A percentile compares a stretch with the other conserved stretches of the same genome.
Evolutionary conservation across 1,140 invertebrate species (phyloP).

Genomic region (Bilobella aurantiaca): DNA sequence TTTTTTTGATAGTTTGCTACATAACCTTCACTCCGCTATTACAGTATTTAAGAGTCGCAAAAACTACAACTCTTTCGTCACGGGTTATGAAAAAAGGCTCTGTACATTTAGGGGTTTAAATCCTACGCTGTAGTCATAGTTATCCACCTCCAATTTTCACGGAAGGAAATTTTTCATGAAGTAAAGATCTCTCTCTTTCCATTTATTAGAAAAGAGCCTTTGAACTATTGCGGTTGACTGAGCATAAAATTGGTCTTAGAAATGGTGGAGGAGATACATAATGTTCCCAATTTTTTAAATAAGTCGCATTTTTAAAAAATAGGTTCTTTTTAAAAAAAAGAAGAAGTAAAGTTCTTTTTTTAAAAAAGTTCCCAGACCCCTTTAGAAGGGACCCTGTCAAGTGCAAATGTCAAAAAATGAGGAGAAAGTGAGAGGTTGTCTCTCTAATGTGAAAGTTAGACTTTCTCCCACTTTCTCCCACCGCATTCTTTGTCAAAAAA

Average conservation of each 20-base stretch:
- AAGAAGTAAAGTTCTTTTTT: background rate
- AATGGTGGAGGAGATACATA: background rate
- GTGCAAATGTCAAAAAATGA: background rate
- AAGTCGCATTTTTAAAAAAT: no score
- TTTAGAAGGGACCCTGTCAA: background rate
- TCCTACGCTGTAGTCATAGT: background rate
- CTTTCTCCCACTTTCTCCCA: conserved; percentile 7
- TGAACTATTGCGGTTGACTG: background rate
- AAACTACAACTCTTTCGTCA: background rate
- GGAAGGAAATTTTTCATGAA: background rate
- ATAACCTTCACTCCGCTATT: background rate
- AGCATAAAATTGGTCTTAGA: background rate
- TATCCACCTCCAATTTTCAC: background rate
- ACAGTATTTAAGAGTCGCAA: background rate
- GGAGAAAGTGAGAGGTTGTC: background rate
- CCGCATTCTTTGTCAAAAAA: no score
- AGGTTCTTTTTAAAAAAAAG: conserved; percentile 3
- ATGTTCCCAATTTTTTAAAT: no score
- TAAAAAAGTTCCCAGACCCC: background rate
- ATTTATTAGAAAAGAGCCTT: background rate
- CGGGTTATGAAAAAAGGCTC: no score
- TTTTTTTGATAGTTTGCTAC: no score
- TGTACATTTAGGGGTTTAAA: background rate
- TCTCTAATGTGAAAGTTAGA: conserved; percentile 1
- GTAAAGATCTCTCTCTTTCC: background rate